These are phyloP conservation scores for Anas georgica DNA, from an alignment of 2,797 vertebrate genomes.

Conservation along the genomic window DNA sequence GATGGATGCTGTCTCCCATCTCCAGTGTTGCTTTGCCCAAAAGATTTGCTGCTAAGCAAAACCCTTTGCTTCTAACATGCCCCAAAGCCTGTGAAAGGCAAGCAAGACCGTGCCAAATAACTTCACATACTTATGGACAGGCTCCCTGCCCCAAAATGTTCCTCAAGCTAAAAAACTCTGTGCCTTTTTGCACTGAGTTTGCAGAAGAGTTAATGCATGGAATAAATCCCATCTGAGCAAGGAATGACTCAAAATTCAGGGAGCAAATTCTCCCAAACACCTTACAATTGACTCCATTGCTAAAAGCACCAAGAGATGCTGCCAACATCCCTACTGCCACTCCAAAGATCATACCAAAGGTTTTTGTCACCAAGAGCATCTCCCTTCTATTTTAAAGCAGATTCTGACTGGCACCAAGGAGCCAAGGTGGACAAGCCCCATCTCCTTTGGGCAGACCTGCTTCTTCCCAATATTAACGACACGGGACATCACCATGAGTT, in stretches of 20 bases:
- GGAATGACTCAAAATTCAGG: not conserved
- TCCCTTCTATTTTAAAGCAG: not conserved
- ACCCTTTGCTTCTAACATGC: not conserved
- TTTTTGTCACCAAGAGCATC: not conserved
- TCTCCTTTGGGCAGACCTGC: not conserved
- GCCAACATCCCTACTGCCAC: not conserved
- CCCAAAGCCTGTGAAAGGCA: not conserved
- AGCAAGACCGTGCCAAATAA: not conserved
- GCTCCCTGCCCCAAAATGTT: not conserved
- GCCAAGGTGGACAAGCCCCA: not conserved
- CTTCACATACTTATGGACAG: rapidly evolving
- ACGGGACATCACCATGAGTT: not conserved
- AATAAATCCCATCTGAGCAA: not conserved
- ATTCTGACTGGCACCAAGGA: not conserved
- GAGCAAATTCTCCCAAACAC: not conserved
- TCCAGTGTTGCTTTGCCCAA: not conserved
- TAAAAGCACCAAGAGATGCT: not conserved
- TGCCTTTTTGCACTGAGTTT: not conserved
- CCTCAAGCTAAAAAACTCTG: not conserved
- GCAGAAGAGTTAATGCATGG: not conserved
- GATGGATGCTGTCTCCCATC: not conserved
- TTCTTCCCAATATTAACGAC: not conserved
- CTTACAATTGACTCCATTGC: not conserved
- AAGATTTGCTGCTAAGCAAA: too few species aligned
- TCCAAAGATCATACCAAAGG: not conserved